Conservation (phyloP, 1,140 invertebrate species). For the Bombus ignitus region DNA sequence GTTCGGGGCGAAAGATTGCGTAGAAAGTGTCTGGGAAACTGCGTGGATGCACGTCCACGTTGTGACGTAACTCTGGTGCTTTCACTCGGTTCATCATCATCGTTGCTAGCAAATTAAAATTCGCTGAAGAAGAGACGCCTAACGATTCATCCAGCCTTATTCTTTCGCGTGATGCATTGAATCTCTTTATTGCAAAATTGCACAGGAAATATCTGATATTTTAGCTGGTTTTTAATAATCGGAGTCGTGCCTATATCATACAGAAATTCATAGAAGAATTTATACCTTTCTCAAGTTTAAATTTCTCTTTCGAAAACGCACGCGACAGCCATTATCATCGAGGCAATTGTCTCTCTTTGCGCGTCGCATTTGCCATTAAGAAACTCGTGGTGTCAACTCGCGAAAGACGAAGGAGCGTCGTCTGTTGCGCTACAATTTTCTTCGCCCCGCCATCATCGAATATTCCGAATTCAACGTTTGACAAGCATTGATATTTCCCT, state of each 20-base stretch:
- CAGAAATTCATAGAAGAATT: neutral
- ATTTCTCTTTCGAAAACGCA: neutral
- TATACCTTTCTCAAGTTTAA: neutral
- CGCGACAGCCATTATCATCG: neutral
- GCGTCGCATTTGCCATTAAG: constrained; percentile 2
- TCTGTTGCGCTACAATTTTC: constrained; percentile 26
- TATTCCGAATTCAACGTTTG: constrained; percentile 34
- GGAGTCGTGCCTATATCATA: neutral
- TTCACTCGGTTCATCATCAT: constrained; percentile 43
- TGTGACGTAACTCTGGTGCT: constrained; percentile 47
- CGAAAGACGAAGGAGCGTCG: neutral
- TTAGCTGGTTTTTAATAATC: neutral
- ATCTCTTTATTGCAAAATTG: neutral
- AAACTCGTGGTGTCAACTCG: constrained; percentile 5
- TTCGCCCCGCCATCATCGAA: neutral
- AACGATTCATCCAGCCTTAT: too few relatives aligned
- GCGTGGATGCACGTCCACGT: constrained; percentile 22
- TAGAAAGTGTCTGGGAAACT: constrained; percentile 69
- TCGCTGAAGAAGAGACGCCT: neutral
- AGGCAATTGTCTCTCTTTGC: neutral
- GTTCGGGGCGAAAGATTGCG: constrained; percentile 25
- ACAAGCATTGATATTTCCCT: constrained; percentile 59
- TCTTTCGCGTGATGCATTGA: neutral
- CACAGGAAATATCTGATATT: neutral
- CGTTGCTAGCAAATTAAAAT: neutral